Base-by-base conservation (phyloP, 2,797 vertebrate species). In the Myotis myotis region DNA sequence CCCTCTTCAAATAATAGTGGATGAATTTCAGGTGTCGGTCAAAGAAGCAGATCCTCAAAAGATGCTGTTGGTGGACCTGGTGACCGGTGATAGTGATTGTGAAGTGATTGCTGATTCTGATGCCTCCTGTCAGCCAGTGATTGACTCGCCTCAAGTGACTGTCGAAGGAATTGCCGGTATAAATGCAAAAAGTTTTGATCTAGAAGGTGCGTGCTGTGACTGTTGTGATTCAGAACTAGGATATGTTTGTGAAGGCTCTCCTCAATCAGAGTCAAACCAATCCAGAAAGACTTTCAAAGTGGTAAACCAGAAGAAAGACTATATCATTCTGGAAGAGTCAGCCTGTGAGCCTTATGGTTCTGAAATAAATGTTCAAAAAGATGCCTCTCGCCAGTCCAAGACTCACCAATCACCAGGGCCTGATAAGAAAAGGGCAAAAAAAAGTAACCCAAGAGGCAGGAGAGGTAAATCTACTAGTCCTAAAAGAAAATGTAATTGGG, bases 21-120 rank as follows among this genome's bases (percentile, higher is more conserved):
- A 96, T 1, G 89, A 93, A 41, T 28, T 22, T 80, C 91, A 91
- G 44, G 79, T 62, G 22, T 81, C 96, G 36, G 83, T 89, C 41
- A 96, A 92, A 97, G 98, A 98, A 96, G 85, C 99, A 91, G 98
- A 98, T 60, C 79, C 97, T 87, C 98, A 99, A 36, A 99, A 98
- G 98, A 98, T 99, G 33, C 92, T 98, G 30, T 98, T 98, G 89
- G 97, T 99, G 95, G 97, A 98, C 71, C 94, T 99, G 92, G 97
- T 78, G 17, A 68, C 96, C 8, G 75, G 87, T 87, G 96, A 96
- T 28, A 93, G 87, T 95, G 98, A 97, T 25, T 98, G 98, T 75
- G 99, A 98, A 87, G 97, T 98, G 84, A 99, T 98, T 97, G 98
- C 98, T 96, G 97, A 99, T 93, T 99, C 99, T 98, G 99, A 99